These are phyloP conservation scores for Notarius lentiginosus DNA, from an alignment of 2,113 vertebrate species.

Conservation along the genomic window DNA sequence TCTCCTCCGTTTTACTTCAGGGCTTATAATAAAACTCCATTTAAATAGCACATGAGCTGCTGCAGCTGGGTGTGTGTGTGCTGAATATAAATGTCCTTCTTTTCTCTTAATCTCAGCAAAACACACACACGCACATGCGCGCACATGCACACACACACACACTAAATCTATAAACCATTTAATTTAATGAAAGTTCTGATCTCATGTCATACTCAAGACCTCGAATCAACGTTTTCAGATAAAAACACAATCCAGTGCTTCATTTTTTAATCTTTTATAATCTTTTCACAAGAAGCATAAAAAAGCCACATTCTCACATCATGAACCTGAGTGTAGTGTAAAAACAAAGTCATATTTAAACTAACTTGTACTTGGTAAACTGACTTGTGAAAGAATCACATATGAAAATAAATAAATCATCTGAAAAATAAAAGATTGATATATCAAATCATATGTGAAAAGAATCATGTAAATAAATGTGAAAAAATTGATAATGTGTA, in stretches of 20 bases:
- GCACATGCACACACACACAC: too few relatives aligned
- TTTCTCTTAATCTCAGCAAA: too few relatives aligned
- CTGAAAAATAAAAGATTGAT: neutral
- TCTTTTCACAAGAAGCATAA: neutral
- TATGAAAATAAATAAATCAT: neutral
- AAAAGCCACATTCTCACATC: neutral
- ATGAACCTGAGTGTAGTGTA: neutral
- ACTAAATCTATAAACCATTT: too few relatives aligned
- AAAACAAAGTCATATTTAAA: neutral
- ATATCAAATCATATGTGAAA: neutral
- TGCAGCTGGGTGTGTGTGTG: too few relatives aligned
- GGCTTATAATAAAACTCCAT: slow-evolving; percentile 28
- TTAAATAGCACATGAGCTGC: slow-evolving; percentile 18
- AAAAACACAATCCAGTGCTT: too few relatives aligned
- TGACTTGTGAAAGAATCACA: neutral
- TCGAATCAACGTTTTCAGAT: too few relatives aligned
- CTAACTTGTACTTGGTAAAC: neutral
- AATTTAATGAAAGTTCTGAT: too few relatives aligned
- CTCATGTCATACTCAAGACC: too few relatives aligned
- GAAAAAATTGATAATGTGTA: too few relatives aligned
- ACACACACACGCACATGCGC: too few relatives aligned
- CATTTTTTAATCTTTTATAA: neutral
- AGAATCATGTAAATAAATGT: neutral
- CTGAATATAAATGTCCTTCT: too few relatives aligned
- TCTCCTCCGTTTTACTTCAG: neutral